Evolutionary conservation across 1,140 invertebrate genomes (phyloP), one percentile per base, ranked within the genome.

Genomic region (Trissolcus basalis): DNA sequence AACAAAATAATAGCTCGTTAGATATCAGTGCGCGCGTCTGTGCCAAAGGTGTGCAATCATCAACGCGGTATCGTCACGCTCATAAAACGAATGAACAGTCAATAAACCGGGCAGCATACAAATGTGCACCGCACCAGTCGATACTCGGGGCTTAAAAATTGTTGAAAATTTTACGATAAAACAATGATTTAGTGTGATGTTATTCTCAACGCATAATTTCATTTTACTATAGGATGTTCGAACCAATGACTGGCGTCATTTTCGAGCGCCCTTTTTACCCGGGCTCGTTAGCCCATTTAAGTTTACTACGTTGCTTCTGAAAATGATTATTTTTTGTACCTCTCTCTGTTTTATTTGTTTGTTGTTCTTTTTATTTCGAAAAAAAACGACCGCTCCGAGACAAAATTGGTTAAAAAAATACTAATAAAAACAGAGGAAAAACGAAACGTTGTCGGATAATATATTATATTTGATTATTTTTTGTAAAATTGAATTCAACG

Each of bases 11-110:
- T 2, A 11, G 36, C 1, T 39, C 9, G 36, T 27, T 9, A 39
- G 36, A 39, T 39, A 39, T 27, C 3, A 39, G n/a, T 3, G 1
- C n/a, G 36, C 1, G 36, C n/a, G n/a, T 11, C 3, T 39, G 36
- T 39, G 36, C n/a, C 9, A 39, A 39, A 45, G 19, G 32, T 7
- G 14, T 35, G 48, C 48, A 60, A 61, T 60, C 56, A 55, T 60
- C 32, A 35, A 14, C 35, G 27, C 13, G 15, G 43, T 60, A 55
- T 60, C 49, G 50, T 60, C 14, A 48, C 48, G 45, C 54, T 51
- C 47, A 54, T 68, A 58, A 68, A 58, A 51, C 48, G 64, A 68
- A 68, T 45, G 55, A 27, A 27, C 19, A 68, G 64, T 68, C 64
- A 68, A 68, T 68, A 68, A 68, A 68, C 58, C 36, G 14, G 51